phyloP scores from a whole-genome alignment of 2,888 invertebrate genomes.

The Hypomecis punctinalis region DNA sequence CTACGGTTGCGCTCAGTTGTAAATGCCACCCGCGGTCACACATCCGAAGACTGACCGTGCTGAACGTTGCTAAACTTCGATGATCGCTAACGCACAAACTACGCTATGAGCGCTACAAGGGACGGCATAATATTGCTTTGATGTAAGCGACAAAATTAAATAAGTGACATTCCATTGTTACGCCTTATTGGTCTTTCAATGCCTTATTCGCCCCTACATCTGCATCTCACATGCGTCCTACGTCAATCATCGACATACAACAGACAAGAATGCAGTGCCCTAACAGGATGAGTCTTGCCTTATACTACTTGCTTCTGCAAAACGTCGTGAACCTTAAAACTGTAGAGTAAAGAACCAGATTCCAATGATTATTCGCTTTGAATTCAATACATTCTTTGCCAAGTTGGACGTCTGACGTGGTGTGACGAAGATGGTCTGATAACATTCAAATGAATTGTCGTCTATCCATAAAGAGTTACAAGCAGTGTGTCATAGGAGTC shows the following conservation, averaged over 20 bases:
- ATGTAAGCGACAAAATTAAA: conserved; percentile 9
- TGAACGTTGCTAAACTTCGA: too few relatives aligned
- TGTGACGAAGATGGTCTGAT: conserved; percentile 23
- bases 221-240: conserved; percentile 28
- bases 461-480: conserved; percentile 24
- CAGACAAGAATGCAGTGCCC: conserved; percentile 30
- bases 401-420: conserved; percentile 19
- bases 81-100: too few relatives aligned
- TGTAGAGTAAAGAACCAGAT: not conserved
- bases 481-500: conserved; percentile 17
- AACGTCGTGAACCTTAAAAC: not conserved
- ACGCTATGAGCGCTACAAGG: not conserved
- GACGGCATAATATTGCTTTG: conserved; percentile 2
- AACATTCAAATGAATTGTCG: conserved; percentile 24
- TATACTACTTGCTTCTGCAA: not conserved
- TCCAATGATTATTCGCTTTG: not conserved
- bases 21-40: too few relatives aligned
- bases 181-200: conserved; percentile 31
- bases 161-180: conserved; percentile 34
- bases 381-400: not conserved
- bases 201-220: conserved; percentile 20
- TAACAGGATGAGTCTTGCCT: conserved; percentile 15
- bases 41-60: too few relatives aligned
- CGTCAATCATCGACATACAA: conserved; percentile 41
- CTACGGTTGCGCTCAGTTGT: too few relatives aligned